Conservation (phyloP, 2,888 invertebrate genomes). For the Stomorhina lunata region DNA sequence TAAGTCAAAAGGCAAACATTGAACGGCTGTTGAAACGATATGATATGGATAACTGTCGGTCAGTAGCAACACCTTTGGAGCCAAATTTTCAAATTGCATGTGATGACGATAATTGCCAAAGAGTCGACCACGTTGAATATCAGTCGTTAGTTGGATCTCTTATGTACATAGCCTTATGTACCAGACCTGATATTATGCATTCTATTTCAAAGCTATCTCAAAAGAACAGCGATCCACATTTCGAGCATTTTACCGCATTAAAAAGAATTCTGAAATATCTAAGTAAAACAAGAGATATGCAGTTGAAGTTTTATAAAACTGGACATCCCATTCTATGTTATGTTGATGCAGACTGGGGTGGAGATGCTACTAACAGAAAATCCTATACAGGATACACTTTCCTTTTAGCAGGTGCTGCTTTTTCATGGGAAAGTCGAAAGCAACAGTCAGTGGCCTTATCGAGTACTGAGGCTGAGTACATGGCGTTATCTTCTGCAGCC, state of each 20-base stretch:
- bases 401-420: not conserved
- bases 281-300: not conserved
- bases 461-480: slow-evolving; percentile 5
- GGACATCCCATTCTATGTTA: not conserved
- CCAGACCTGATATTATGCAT: slow-evolving; percentile 29
- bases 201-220: slow-evolving; percentile 21
- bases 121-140: not conserved
- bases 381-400: slow-evolving; percentile 12
- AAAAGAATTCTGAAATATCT: slow-evolving; percentile 5
- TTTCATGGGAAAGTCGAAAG: not conserved
- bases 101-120: not conserved
- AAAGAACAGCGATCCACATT: slow-evolving; percentile 13
- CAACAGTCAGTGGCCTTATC: not conserved
- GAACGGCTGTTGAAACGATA: not conserved
- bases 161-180: slow-evolving; percentile 27
- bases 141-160: slow-evolving; percentile 23
- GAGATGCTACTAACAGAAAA: not conserved
- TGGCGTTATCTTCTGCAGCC: slow-evolving; percentile 9
- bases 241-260: not conserved
- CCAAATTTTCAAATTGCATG: slow-evolving; percentile 4
- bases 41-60: slow-evolving; percentile 33
- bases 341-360: too few species aligned
- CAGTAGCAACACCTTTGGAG: slow-evolving; percentile 45
- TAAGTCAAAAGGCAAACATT: slow-evolving; percentile 27
- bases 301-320: too few species aligned